Conservation (phyloP, 1,140 invertebrate genomes). For the Scaptomyza pallida region DNA sequence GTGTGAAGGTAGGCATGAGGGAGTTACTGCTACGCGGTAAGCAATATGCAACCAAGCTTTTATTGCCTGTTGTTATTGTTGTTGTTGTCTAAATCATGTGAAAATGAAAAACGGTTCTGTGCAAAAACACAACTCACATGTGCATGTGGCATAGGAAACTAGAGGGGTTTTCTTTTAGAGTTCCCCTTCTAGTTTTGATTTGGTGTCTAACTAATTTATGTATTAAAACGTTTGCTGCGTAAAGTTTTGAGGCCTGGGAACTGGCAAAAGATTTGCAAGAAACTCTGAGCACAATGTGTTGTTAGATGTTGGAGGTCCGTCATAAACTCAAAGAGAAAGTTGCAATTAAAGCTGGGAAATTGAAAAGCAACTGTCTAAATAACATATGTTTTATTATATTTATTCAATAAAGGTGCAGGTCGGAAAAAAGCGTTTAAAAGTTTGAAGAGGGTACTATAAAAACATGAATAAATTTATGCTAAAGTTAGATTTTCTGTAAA, state of each 20-base stretch:
- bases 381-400: background rate
- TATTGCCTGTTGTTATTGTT: slow-evolving; percentile 47
- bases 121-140: background rate
- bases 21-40: slow-evolving; percentile 9
- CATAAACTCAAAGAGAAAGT: slow-evolving; percentile 11
- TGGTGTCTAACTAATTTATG: slow-evolving; percentile 48
- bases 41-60: slow-evolving; percentile 37
- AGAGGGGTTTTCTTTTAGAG: background rate
- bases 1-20: slow-evolving; percentile 1
- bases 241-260: slow-evolving; percentile 11
- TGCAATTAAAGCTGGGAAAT: background rate
- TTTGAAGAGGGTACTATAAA: too few species aligned
- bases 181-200: slow-evolving; percentile 30
- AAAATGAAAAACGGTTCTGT: slow-evolving; percentile 68
- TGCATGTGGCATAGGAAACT: slow-evolving; percentile 3
- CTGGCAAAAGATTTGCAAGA: slow-evolving; percentile 12
- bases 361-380: background rate
- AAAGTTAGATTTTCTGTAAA: too few species aligned
- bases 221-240: slow-evolving; percentile 17
- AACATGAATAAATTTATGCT: too few species aligned
- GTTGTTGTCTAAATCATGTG: slow-evolving; percentile 70
- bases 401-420: background rate
- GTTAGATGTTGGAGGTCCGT: background rate
- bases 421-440: too few species aligned
- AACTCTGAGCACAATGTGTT: background rate